Evolutionary conservation across 2,888 invertebrate genomes (phyloP), one percentile per base, ranked within the genome.

Genomic region (Adineta ricciae): DNA sequence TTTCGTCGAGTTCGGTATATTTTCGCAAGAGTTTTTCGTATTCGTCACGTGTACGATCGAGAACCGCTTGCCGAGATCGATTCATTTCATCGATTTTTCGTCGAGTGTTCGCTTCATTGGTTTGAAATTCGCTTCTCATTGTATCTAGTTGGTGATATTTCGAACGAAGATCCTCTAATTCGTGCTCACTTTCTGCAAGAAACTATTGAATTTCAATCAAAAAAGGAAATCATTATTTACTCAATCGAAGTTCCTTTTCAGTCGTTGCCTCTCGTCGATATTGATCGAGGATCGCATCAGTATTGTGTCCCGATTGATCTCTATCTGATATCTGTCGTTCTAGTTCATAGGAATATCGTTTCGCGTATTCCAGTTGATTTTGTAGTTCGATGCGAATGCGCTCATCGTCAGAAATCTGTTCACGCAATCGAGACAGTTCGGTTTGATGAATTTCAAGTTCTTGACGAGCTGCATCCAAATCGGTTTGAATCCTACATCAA

Each of bases 41-140:
- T 78, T 78, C 78, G n/a, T 78, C 78, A 41, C 78, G 78, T 78
- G 78, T 78, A 38, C 78, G 78, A n/a, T 78, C 78, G 14, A 78
- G n/a, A 41, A 78, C n/a, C 38, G 78, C 78, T 41, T 78, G 41
- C n/a, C 78, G 78, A 24, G 78, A 7, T 41, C 41, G 38, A 41
- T 21, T n/a, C 14, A n/a, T 78, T 38, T 78, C 78, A 41, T 78
- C 78, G 14, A 64, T 64, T 64, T 64, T 64, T 64, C 64, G 32
- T 64, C 64, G 64, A 32, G 64, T 64, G 32, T 64, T 64, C 32
- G 27, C 27, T 27, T 64, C 64, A 32, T 64, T 64, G 14, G 4
- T 36, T 64, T 64, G 32, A 32, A 32, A 64, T 36, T 64, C 64
- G 1, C 1, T 38, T 78, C 41, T 78, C 41, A n/a, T 38, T 78